Evolutionary conservation across 2,888 invertebrate genomes (phyloP), one percentile per base, ranked within the genome.

Genomic region (Xanthostigma xanthostigma): DNA sequence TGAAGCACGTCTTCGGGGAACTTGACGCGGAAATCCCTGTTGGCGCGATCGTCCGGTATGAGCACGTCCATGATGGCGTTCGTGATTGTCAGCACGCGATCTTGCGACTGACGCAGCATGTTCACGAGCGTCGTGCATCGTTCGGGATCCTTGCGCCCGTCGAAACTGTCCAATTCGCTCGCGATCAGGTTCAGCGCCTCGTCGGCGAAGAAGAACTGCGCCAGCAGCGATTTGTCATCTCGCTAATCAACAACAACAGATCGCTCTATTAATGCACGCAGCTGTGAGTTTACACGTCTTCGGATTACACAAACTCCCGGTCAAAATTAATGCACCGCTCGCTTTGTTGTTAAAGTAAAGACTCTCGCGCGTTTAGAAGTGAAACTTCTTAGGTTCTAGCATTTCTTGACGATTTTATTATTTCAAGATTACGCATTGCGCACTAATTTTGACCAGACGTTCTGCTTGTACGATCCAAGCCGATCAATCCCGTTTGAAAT

Each of bases 1-100:
- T 96, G 96, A 56, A 97, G 77, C 10, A 98, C 94, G 65, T 98
- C 97, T 65, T 98, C 98, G 0, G 97, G 97, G 63, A 97, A 98
- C 72, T 98, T 98, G 50, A 93, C 94, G 44, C 97, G 78, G 70
- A 96, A 98, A 59, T 96, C 95, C 41, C 97, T 75, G 55, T 88
- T 84, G 49, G 93, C 92, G 48, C 94, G 75, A 64, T 91, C 87
- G 53, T 84, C 84, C 4, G 75, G 74, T 49, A 95, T 81, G 47
- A 92, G 74, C 59, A 92, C 91, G 64, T 94, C 93, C 92, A 95
- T 95, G 58, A 95, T 93, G 64, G 85, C 82, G 65, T 92, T 92
- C 53, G 93, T 92, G 61, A 94, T 90, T 60, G 84, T 89, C 57
- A 95, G 71, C 53, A 95, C 93, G 61, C 84, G 82, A 66, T 87